These are phyloP conservation scores for Phylloscopus trochiloides DNA, from an alignment of 2,113 vertebrate genomes.

Conservation along the genomic window DNA sequence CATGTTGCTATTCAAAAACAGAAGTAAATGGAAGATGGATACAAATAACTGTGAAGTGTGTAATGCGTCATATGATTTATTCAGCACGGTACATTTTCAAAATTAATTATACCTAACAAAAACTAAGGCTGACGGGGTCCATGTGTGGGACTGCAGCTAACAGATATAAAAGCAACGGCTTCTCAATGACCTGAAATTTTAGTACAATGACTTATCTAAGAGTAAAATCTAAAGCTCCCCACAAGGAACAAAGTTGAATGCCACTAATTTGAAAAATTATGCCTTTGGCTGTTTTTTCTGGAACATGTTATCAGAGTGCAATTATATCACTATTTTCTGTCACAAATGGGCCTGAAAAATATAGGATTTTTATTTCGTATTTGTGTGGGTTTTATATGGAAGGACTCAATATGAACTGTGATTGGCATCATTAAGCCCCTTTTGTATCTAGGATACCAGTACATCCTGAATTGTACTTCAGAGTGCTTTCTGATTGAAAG, in stretches of 20 bases:
- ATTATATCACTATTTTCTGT: conserved; percentile 37
- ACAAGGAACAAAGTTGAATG: background rate
- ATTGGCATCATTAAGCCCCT: conserved; percentile 14
- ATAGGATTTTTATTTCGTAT: conserved; percentile 3
- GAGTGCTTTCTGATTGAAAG: background rate
- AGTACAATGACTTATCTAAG: conserved; percentile 6
- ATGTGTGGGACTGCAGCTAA: conserved; percentile 26
- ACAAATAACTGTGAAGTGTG: background rate
- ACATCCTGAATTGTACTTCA: background rate
- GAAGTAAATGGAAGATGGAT: background rate
- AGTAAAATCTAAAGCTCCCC: background rate
- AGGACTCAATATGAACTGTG: background rate
- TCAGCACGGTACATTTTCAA: background rate
- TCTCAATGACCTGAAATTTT: conserved; percentile 34
- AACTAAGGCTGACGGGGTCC: background rate
- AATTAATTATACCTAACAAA: conserved; percentile 29
- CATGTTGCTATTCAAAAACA: background rate
- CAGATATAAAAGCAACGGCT: background rate
- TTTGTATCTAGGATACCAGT: conserved; percentile 25
- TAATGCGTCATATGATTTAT: background rate
- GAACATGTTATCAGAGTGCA: background rate
- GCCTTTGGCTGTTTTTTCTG: conserved; percentile 1
- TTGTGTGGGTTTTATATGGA: background rate
- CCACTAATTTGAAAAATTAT: conserved; percentile 52
- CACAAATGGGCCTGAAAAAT: background rate